A percentile compares a stretch with the other conserved stretches of the same genome.
Evolutionary conservation across 2,113 vertebrate genomes (phyloP).

Genomic region (Garra rufa): DNA sequence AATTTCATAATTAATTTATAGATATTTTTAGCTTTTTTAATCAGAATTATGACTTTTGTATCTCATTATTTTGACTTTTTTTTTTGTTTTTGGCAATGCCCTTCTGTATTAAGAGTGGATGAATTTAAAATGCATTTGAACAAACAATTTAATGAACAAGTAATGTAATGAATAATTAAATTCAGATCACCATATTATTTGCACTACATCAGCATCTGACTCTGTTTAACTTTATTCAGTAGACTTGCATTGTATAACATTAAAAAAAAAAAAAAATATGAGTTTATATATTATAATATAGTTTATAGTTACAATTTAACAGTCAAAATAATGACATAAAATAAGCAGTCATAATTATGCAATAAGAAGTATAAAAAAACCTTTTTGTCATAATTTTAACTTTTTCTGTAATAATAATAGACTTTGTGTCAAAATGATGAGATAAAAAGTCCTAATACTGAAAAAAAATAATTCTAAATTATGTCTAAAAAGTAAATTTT

Average conservation of each 20-base stretch:
- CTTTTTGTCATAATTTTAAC: background rate
- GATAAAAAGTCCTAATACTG: background rate
- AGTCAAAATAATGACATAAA: too few relatives aligned
- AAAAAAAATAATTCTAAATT: too few relatives aligned
- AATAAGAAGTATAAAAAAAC: too few relatives aligned
- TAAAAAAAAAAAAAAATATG: background rate
- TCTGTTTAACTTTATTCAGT: background rate
- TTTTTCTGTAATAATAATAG: background rate
- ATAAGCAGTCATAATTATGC: too few relatives aligned
- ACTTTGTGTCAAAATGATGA: background rate
- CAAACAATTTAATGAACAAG: background rate
- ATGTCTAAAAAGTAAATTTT: too few relatives aligned
- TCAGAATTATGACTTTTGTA: too few relatives aligned
- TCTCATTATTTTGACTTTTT: too few relatives aligned
- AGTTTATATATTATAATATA: too few relatives aligned
- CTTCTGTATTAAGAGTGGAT: too few relatives aligned
- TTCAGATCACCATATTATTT: background rate
- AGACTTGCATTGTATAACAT: background rate
- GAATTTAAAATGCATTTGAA: too few relatives aligned
- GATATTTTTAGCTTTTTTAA: too few relatives aligned
- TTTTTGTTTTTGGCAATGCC: too few relatives aligned
- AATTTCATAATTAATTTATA: background rate
- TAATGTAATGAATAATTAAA: background rate
- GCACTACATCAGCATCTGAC: background rate
- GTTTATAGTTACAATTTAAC: background rate